Evolutionary conservation across 2,888 invertebrate genomes (phyloP).

Genomic region (Norana najaformis): DNA sequence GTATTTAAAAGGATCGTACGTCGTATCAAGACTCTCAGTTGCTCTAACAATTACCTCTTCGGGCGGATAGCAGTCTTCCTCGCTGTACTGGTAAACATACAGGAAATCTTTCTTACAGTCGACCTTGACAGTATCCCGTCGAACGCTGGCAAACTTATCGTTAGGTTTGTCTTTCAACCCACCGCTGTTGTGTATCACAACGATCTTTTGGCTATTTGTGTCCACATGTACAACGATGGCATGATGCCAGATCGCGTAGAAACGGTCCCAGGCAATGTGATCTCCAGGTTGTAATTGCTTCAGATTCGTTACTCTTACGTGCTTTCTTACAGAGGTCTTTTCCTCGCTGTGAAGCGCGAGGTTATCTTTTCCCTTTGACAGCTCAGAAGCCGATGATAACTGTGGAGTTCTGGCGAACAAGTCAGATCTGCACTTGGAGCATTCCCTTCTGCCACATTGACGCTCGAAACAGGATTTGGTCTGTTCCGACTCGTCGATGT

Average conservation of each 20-base stretch:
- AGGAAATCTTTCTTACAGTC: neutral
- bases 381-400: neutral
- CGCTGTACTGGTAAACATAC: neutral
- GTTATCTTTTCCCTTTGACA: neutral
- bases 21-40: neutral
- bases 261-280: neutral
- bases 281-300: neutral
- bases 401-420: neutral
- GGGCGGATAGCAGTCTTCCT: neutral
- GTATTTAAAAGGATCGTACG: neutral
- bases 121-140: neutral
- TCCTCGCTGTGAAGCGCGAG: neutral
- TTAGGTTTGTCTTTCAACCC: neutral
- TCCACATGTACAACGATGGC: neutral
- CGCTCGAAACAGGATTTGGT: neutral
- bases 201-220: neutral
- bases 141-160: neutral
- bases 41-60: neutral
- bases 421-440: neutral
- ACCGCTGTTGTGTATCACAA: constrained; percentile 5
- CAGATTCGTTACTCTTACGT: neutral
- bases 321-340: neutral
- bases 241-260: neutral
- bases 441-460: neutral
- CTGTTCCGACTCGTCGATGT: neutral